A percentile compares a stretch with the other conserved stretches of the same genome.
These are phyloP conservation scores for Gymnocephalus cernua DNA, from an alignment of 2,113 vertebrate species.

Conservation along the genomic window DNA sequence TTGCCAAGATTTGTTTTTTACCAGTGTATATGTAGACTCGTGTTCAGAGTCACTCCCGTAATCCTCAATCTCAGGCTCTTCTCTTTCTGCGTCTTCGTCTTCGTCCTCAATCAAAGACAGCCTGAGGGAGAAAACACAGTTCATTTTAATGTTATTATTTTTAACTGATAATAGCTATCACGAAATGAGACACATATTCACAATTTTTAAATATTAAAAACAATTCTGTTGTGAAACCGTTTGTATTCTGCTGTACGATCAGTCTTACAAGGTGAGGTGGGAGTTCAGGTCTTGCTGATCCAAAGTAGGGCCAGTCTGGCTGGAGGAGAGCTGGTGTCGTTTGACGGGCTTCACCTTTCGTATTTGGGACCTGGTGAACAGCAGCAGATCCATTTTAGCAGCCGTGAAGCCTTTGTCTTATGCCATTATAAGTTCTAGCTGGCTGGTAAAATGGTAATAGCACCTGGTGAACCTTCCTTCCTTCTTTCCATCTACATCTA, in stretches of 20 bases:
- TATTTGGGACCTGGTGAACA: slow-evolving; percentile 57
- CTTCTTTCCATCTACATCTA: background rate
- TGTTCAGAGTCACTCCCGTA: slow-evolving; percentile 63
- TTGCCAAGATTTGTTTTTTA: slow-evolving; percentile 45
- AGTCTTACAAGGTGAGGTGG: slow-evolving; percentile 73
- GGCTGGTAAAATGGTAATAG: background rate
- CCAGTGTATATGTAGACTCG: slow-evolving; percentile 65
- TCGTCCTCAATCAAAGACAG: slow-evolving; percentile 78
- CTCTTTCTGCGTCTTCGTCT: slow-evolving; percentile 54
- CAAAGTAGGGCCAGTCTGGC: background rate
- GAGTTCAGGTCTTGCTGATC: slow-evolving; percentile 64
- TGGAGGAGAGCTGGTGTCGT: slow-evolving; percentile 4
- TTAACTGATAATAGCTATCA: background rate
- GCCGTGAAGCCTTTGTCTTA: background rate
- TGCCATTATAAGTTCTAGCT: background rate
- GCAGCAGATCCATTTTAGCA: background rate
- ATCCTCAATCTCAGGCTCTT: slow-evolving; percentile 70
- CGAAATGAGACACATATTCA: background rate
- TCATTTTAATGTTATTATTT: background rate
- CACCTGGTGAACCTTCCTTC: too few species aligned
- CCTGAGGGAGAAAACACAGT: slow-evolving; percentile 52
- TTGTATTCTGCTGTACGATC: background rate
- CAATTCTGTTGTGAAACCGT: background rate
- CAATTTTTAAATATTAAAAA: background rate
- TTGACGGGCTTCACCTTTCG: slow-evolving; percentile 44